Percentiles rank a stretch among this genome's conserved stretches.
These are phyloP conservation scores for Darevskia mixta DNA, from an alignment of 2,797 vertebrate species.

Conservation along the genomic window DNA sequence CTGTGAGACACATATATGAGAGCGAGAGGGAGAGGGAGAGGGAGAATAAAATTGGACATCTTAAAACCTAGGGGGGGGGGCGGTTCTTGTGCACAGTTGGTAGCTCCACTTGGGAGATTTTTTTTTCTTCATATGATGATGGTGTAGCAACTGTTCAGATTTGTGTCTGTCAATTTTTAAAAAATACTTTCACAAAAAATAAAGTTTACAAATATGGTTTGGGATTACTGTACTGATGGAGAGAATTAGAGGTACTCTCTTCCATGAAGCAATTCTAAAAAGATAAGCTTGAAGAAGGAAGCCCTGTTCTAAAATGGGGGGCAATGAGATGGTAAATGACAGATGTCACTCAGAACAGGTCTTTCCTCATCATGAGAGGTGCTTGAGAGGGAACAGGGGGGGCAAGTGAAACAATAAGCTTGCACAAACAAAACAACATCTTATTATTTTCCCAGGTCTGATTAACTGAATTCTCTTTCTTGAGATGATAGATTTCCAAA, in stretches of 20 bases:
- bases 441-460: too few relatives aligned
- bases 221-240: not conserved
- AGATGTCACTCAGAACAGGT: not conserved
- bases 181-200: not conserved
- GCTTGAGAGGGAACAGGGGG: not conserved
- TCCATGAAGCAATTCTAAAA: not conserved
- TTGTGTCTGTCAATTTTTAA: not conserved
- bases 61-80: too few relatives aligned
- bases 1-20: not conserved
- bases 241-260: not conserved
- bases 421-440: too few relatives aligned
- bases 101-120: too few relatives aligned
- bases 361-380: not conserved
- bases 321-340: not conserved
- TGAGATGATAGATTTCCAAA: too few relatives aligned
- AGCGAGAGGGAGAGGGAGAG: too few relatives aligned
- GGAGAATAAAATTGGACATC: too few relatives aligned
- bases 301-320: not conserved
- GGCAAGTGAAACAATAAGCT: not conserved
- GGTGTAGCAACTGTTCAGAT: not conserved
- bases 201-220: not conserved
- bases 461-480: too few relatives aligned
- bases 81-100: too few relatives aligned
- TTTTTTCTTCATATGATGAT: too few relatives aligned
- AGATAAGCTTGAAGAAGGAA: not conserved